Conservation (phyloP, 2,797 vertebrate genomes). For the Agapornis canus region DNA sequence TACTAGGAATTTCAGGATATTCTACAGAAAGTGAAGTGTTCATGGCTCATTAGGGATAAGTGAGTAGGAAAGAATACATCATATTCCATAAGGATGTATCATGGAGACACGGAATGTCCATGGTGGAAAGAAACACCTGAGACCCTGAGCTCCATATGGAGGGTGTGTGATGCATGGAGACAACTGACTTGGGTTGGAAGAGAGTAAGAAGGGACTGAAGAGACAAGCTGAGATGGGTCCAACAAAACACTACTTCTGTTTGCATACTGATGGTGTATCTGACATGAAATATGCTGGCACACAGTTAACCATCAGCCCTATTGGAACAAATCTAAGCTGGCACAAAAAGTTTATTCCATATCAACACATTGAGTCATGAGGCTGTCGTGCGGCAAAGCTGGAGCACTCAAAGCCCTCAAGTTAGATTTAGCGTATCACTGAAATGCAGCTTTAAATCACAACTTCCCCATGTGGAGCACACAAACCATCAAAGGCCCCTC, state of each 20-base stretch:
- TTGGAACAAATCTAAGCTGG: not conserved
- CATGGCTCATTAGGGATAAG: not conserved
- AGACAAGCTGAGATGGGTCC: not conserved
- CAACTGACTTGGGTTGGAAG: not conserved
- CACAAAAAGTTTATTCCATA: not conserved
- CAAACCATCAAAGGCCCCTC: conserved; percentile 28
- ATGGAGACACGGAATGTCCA: not conserved
- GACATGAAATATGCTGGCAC: conserved; percentile 1
- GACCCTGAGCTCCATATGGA: not conserved
- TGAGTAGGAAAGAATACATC: not conserved
- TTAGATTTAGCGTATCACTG: not conserved
- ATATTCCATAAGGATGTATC: not conserved
- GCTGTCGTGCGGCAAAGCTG: not conserved
- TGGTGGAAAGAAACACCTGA: not conserved
- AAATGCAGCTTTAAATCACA: conserved; percentile 27
- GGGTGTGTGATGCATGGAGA: not conserved
- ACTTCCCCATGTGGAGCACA: not conserved
- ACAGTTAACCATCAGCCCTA: not conserved
- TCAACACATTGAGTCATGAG: not conserved
- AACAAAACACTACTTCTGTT: not conserved
- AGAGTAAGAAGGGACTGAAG: not conserved
- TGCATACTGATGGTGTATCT: not conserved
- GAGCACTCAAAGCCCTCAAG: not conserved
- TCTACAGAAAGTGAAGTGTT: not conserved
- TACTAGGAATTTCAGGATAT: not conserved